Base-by-base conservation (phyloP, 2,888 invertebrate species). In the Drosophila nigritarsus region DNA sequence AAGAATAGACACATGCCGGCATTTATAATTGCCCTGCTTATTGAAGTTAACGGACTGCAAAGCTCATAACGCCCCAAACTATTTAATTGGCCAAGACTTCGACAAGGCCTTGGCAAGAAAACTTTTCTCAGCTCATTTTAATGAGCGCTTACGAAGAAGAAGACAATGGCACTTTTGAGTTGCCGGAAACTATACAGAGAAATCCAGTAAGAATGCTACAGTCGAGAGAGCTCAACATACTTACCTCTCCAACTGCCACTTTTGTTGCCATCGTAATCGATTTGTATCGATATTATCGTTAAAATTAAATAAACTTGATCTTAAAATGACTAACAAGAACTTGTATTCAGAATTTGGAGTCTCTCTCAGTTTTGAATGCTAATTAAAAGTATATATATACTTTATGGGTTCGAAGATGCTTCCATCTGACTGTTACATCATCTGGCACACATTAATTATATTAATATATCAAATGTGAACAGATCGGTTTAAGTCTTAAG, bases 21-120 rank as follows among this genome's bases (percentile, higher is more conserved):
- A 32, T 48, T 48, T 42, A 56, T 36, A 51, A 36, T 11, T 42
- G 32, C 8, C 2, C 2, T 27, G 45, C 63, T 81, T 81, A 78
- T 81, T 78, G 60, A 34, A 73, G 68, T 48, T 66, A 89, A 74
- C 89, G 70, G 72, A 53, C 55, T 87, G 87, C 58, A 80, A 80
- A 87, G 53, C 51, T 36, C 55, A 65, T 53, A 74, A 75, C 63
- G 56, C 40, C 34, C 38, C 30, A 29, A 32, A 51, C 32, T 11
- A 34, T 7, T 36, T 27, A 18, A 36, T 24, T 49, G 5, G 27
- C 20, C 32, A 18, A 27, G 4, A 20, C 3, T 60, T 45, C 27
- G 18, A 34, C 61, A 53, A 50, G 40, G 30, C 29, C 8, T 59
- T 45, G 64, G 29, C 15, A 20, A 40, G 38, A 34, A 34, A 32